These are phyloP conservation scores for Polylopha cassiicola DNA, from an alignment of 2,888 invertebrate genomes.

Conservation along the genomic window DNA sequence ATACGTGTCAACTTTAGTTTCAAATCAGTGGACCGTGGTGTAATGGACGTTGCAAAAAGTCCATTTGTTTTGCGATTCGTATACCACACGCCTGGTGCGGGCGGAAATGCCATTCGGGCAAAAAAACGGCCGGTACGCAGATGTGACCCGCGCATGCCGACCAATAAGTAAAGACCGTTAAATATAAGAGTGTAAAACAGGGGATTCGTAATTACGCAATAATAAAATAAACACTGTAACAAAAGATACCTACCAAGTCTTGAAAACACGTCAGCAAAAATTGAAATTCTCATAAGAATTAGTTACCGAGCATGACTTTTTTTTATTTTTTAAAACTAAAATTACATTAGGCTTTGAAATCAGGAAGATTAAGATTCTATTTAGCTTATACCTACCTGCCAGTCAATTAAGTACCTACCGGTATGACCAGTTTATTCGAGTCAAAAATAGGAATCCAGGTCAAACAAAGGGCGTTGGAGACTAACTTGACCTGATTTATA, in stretches of 20 bases:
- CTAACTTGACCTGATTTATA: conserved; percentile 41
- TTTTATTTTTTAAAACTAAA: too few relatives aligned
- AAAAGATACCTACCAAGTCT: too few relatives aligned
- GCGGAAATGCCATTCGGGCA: conserved; percentile 20
- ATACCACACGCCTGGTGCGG: conserved; percentile 11
- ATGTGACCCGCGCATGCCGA: conserved; percentile 30
- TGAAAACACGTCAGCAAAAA: too few relatives aligned
- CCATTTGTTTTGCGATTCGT: conserved; percentile 20
- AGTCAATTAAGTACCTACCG: conserved; percentile 10
- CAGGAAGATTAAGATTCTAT: too few relatives aligned
- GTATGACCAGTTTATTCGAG: conserved; percentile 17
- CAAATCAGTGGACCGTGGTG: too few relatives aligned
- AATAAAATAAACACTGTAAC: too few relatives aligned
- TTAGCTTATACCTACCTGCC: too few relatives aligned
- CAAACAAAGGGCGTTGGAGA: conserved; percentile 28
- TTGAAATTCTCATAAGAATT: too few relatives aligned
- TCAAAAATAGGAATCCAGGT: conserved; percentile 34
- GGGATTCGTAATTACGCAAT: conserved; percentile 10
- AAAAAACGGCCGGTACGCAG: conserved; percentile 36
- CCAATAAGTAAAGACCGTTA: conserved; percentile 29
- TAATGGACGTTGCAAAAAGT: conserved; percentile 7
- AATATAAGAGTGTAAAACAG: conserved; percentile 26
- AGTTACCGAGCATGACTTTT: too few relatives aligned
- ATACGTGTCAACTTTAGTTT: too few relatives aligned
- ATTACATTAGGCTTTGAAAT: too few relatives aligned